Evolutionary conservation across 2,888 invertebrate genomes (phyloP), one percentile per base, ranked within the genome.

Genomic region (Tinea pellionella): DNA sequence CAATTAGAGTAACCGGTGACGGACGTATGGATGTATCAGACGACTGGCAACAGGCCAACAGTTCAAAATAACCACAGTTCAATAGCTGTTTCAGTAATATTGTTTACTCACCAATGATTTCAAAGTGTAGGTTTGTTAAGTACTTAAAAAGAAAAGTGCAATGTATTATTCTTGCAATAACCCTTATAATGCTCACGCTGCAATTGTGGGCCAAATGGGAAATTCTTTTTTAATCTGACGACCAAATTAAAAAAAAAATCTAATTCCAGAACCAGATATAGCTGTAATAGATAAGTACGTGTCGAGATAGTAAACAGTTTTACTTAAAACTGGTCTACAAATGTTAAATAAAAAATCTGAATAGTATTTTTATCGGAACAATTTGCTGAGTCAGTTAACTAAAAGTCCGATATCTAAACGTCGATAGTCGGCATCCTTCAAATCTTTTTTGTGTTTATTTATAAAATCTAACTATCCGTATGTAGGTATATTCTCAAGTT

Each of bases 61-160:
- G 64, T 67, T 73, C 67, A 70, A 77, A 80, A 84, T 85, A 85
- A 78, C 68, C 67, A 13, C 80, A 76, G 83, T 81, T 83, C 83
- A 80, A 73, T 72, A 78, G 77, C 81, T 74, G 80, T 18, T 18
- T 2, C 37, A 37, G 4, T 37, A 37, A 37, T 9, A 37, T 24
- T 24, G 24, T 24, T 24, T 24, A 24, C 6, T 24, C 24, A 24
- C 24, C 24, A 24, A 2, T 6, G 24, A 24, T 24, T 24, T 24
- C 24, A 24, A 24, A 3, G 24, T 6, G 2, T 24, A 24, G 6
- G 2, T 3, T 24, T 24, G 6, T 6, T 24, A 24, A 24, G 24
- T 24, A 6, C 24, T 6, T 24, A 24, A 2, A 3, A n/a, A n/a
- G n/a, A 2, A 24, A 24, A 24, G 6, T 24, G 24, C 24, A 3